Base-by-base conservation (phyloP, 2,888 invertebrate species). In the Caenorhabditis becei region DNA sequence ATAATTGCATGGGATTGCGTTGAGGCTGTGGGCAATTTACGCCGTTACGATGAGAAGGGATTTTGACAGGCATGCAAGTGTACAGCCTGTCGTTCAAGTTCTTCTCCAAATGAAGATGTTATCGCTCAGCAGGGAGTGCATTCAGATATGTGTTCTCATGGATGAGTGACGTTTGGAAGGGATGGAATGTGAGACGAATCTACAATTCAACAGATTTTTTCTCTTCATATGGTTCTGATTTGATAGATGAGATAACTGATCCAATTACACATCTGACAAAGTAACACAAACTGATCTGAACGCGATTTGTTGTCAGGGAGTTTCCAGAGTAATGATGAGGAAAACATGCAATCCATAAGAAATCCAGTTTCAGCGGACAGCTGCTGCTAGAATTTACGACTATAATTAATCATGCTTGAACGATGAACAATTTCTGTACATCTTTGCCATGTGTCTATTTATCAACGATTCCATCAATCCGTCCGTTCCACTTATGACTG, bases 1-100 rank as follows among this genome's bases (percentile, higher is more conserved):
- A 75, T 75, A 75, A 75, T 75, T 75, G 66, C 61, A 59, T 74
- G 44, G 58, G 59, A 59, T 65, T 58, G 49, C 53, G 56, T 51
- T 20, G 23, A 24, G 20, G 23, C 23, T 1, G 20, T 2, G 44
- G 26, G n/a, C 20, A 58, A 58, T 63, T 66, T 20, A 26, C 56
- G 49, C 54, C 62, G 61, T 62, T 53, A 41, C 71, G 56, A 56
- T 26, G 26, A 58, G 20, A 14, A 35, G 44, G 61, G 49, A 53
- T 66, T 37, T 75, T 75, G 59, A 61, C 65, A 74, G 56, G 58
- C 32, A 53, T 32, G 59, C 18, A 44, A 56, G 53, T 66, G 53
- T 66, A 71, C 63, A 61, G 69, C 37, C 49, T 54, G 56, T 49
- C 58, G 74, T 74, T 74, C 74, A 74, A 59, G 74, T 74, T 65